Evolutionary conservation across 2,888 invertebrate species (phyloP).

Genomic region (Himalopsyche kuldschensis): DNA sequence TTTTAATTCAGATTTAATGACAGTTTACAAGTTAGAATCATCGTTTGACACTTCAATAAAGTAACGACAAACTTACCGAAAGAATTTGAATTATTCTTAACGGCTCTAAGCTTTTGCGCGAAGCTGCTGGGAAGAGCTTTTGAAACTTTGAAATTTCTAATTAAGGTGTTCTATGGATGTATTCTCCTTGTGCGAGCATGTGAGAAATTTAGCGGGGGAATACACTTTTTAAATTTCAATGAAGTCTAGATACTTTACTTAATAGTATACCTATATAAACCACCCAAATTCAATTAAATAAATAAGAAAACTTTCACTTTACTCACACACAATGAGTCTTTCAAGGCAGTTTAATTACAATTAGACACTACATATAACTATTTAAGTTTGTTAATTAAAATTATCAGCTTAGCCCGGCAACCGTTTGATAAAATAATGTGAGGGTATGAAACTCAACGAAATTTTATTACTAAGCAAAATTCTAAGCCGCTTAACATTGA

Average conservation of each 20-base stretch:
- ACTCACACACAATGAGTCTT: too few relatives aligned
- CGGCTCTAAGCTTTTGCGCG: background rate
- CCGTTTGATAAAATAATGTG: too few relatives aligned
- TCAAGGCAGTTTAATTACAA: too few relatives aligned
- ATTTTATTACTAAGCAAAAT: too few relatives aligned
- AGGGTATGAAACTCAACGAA: too few relatives aligned
- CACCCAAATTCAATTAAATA: too few relatives aligned
- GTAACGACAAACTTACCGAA: slow-evolving; percentile 27
- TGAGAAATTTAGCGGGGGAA: background rate
- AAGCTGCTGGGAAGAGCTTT: slow-evolving; percentile 22
- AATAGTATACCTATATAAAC: too few relatives aligned
- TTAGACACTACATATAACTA: too few relatives aligned
- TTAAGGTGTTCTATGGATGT: slow-evolving; percentile 15
- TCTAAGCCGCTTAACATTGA: too few relatives aligned
- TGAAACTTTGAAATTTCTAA: slow-evolving; percentile 32
- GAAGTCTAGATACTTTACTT: background rate
- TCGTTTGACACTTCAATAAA: slow-evolving; percentile 27
- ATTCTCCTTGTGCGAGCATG: background rate
- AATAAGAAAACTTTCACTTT: too few relatives aligned
- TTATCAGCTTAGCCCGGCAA: too few relatives aligned
- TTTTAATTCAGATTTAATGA: slow-evolving; percentile 32
- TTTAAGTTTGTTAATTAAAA: too few relatives aligned
- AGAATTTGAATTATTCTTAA: slow-evolving; percentile 33
- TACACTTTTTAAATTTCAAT: background rate
- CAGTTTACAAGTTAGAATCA: slow-evolving; percentile 21